These are phyloP conservation scores for Galleria mellonella DNA, from an alignment of 1,140 invertebrate species.

Conservation along the genomic window DNA sequence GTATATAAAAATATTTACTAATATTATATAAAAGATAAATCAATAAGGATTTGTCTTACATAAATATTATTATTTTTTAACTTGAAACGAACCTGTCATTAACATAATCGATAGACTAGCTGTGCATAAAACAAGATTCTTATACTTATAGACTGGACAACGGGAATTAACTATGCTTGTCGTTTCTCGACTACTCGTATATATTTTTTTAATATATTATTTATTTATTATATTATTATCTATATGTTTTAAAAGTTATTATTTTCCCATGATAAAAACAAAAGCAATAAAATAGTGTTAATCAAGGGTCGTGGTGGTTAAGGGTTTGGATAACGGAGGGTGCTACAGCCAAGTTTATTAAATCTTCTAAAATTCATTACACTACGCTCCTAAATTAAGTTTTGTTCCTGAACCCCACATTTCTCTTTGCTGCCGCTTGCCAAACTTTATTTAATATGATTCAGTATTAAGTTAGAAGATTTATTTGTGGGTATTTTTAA, in stretches of 20 bases:
- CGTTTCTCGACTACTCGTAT: no score
- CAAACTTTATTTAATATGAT: conserved; percentile 18
- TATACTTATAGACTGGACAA: no score
- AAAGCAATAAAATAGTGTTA: not conserved
- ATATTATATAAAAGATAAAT: no score
- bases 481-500: not conserved
- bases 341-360: conserved; percentile 29
- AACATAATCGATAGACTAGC: no score
- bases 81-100: no score
- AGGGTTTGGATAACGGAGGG: conserved; percentile 13
- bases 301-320: not conserved
- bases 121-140: no score
- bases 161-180: no score
- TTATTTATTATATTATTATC: no score
- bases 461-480: conserved; percentile 19
- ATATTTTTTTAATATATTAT: no score
- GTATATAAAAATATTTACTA: not conserved
- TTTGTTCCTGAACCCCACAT: conserved; percentile 23
- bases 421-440: conserved; percentile 13
- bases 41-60: no score
- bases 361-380: conserved; percentile 47
- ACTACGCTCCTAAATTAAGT: conserved; percentile 40
- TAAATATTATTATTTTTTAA: no score
- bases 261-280: not conserved
- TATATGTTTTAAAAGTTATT: no score